A percentile compares a stretch with the other conserved stretches of the same genome.
phyloP scores from a whole-genome alignment of 2,797 vertebrate genomes.

The Merluccius polli region DNA sequence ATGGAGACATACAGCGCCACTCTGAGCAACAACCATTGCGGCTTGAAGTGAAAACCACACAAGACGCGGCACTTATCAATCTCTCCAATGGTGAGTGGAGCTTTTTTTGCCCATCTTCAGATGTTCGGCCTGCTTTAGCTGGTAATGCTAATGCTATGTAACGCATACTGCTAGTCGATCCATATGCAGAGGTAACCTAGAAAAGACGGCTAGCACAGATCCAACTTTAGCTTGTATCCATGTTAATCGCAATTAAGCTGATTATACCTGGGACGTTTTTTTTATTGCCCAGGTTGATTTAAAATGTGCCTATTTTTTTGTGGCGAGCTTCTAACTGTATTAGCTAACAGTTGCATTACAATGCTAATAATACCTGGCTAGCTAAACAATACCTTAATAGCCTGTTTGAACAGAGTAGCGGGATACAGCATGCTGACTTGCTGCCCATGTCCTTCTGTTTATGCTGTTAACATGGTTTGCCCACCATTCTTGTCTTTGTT shows the following conservation, averaged over 20 bases:
- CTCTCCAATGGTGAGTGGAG: slow-evolving; percentile 87
- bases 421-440: not conserved
- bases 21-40: slow-evolving; percentile 91
- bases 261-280: slow-evolving; percentile 13
- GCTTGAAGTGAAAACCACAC: slow-evolving; percentile 85
- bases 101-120: slow-evolving; percentile 18
- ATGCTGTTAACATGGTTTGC: no score
- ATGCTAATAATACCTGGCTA: slow-evolving; percentile 35
- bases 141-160: slow-evolving; percentile 50
- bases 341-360: slow-evolving; percentile 20
- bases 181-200: slow-evolving; percentile 41
- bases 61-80: slow-evolving; percentile 84
- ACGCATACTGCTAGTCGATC: slow-evolving; percentile 47
- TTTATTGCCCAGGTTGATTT: not conserved
- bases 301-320: not conserved
- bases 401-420: not conserved
- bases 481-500: not conserved
- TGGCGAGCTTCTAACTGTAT: not conserved
- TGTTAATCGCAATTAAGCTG: slow-evolving; percentile 47
- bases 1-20: slow-evolving; percentile 95
- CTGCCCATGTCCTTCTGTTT: not conserved
- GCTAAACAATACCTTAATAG: slow-evolving; percentile 5
- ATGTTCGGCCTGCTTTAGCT: slow-evolving; percentile 45
- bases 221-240: slow-evolving; percentile 40
- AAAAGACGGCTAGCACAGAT: slow-evolving; percentile 42